Conservation (phyloP, 2,113 vertebrate genomes). For the Sylvietta virens region DNA sequence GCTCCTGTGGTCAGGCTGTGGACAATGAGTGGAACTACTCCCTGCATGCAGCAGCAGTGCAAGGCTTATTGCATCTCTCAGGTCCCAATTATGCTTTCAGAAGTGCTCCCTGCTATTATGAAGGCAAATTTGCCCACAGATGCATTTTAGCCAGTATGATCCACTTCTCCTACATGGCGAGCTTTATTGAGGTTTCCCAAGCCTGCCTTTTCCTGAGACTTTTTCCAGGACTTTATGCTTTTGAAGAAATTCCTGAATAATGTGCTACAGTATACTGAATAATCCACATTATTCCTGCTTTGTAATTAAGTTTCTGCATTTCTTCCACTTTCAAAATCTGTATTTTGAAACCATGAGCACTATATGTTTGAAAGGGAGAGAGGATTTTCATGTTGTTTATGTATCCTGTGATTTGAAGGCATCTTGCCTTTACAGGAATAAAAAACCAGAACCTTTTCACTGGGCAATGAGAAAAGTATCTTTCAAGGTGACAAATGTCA, state of each 20-base stretch:
- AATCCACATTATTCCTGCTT: neutral
- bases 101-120: neutral
- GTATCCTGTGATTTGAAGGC: neutral
- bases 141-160: neutral
- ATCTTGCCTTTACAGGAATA: neutral
- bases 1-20: neutral
- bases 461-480: neutral
- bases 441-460: rapidly evolving
- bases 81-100: neutral
- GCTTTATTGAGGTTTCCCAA: neutral
- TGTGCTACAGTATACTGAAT: neutral
- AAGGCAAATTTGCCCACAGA: neutral
- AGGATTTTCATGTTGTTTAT: neutral
- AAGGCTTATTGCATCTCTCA: neutral
- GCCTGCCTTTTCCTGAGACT: neutral
- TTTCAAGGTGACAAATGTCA: neutral
- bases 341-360: neutral
- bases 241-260: neutral
- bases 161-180: neutral
- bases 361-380: neutral
- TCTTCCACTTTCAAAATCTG: neutral
- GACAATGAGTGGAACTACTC: neutral
- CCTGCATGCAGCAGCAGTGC: neutral
- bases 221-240: neutral
- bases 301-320: neutral